phyloP scores from a whole-genome alignment of 2,113 vertebrate species.

The Malurus elegans region DNA sequence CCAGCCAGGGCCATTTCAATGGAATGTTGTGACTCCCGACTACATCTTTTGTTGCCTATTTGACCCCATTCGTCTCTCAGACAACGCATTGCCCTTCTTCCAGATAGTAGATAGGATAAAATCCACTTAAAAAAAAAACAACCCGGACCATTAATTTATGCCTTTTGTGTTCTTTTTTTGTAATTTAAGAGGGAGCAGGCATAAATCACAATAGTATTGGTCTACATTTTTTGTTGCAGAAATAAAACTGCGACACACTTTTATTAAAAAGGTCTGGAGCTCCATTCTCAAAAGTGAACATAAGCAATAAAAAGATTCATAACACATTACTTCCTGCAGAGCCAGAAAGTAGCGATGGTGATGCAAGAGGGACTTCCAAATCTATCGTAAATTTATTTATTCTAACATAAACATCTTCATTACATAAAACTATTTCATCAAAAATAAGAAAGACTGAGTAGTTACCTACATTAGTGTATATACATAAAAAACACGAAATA shows the following conservation, averaged over 20 bases:
- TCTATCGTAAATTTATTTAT: neutral
- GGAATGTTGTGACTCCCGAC: neutral
- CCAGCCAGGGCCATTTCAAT: neutral
- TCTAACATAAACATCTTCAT: neutral
- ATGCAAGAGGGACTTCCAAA: neutral
- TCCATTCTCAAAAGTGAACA: constrained; percentile 26
- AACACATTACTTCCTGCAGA: neutral
- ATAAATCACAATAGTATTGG: constrained; percentile 27
- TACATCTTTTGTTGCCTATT: neutral
- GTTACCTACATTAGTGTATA: neutral
- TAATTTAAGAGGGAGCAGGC: constrained; percentile 33
- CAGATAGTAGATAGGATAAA: neutral
- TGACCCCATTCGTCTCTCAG: neutral
- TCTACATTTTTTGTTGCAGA: neutral
- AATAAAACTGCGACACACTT: neutral
- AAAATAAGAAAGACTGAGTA: neutral
- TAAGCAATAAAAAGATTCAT: neutral
- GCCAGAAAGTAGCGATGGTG: neutral
- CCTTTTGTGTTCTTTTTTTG: neutral
- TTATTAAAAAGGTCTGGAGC: neutral
- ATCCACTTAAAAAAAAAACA: neutral
- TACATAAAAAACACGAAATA: neutral
- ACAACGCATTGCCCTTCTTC: neutral
- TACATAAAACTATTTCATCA: neutral
- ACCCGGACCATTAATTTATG: neutral